These are phyloP conservation scores for Nyctibius bracteatus DNA, from an alignment of 2,113 vertebrate species.

Conservation along the genomic window DNA sequence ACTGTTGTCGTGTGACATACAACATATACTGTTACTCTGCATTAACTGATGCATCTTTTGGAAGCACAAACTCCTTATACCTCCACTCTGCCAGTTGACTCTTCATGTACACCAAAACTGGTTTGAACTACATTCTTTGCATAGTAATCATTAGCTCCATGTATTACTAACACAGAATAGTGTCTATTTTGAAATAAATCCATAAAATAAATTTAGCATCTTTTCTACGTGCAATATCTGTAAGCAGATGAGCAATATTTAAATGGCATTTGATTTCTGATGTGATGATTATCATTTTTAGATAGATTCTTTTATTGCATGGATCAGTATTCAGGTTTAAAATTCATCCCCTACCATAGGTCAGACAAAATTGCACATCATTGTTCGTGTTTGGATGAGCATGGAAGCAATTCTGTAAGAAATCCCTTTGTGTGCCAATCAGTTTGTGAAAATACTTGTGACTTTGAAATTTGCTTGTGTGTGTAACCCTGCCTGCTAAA, in stretches of 20 bases:
- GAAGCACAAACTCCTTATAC: background rate
- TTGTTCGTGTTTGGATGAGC: slow-evolving; percentile 8
- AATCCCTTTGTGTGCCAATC: slow-evolving; percentile 18
- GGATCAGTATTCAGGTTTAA: background rate
- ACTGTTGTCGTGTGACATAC: background rate
- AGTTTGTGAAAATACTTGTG: slow-evolving; percentile 28
- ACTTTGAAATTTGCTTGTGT: slow-evolving; percentile 8
- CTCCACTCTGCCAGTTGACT: background rate
- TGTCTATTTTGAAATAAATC: background rate
- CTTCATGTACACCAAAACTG: background rate
- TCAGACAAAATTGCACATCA: slow-evolving; percentile 30
- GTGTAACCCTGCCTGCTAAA: background rate
- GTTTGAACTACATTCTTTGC: background rate
- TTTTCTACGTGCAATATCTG: background rate
- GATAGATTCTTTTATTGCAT: background rate
- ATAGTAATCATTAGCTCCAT: background rate
- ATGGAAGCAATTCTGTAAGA: slow-evolving; percentile 12
- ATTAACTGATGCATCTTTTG: background rate
- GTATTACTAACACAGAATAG: background rate
- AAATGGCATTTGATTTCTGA: slow-evolving; percentile 1
- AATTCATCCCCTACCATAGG: background rate
- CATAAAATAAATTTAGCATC: background rate
- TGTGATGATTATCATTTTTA: background rate
- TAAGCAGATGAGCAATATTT: background rate
- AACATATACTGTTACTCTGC: background rate